Evolutionary conservation across 1,140 invertebrate species (phyloP), one percentile per base, ranked within the genome.

Genomic region (Leptinotarsa texana): DNA sequence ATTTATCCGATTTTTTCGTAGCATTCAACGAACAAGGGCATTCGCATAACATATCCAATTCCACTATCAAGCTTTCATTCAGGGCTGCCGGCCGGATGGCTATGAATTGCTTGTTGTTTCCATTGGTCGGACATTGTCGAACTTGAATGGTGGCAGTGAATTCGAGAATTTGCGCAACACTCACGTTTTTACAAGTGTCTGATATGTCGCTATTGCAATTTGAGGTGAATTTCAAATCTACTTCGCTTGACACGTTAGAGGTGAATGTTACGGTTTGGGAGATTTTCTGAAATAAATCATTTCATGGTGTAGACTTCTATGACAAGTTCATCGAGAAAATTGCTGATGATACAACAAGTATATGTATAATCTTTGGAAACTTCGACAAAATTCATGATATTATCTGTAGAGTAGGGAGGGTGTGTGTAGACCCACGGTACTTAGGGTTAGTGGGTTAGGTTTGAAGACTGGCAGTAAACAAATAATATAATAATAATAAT

Each of bases 21-120:
- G 88, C 88, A 0, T 86, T 84, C 74, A 89, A 87, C 83, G 96
- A 95, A 85, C 96, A 98, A 24, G 92, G 91, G 81, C 96, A 99
- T 77, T 95, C 92, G 82, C 96, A 98, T 2, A 96, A 85, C 89
- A 98, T 94, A 82, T 96, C 92, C 73, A 98, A 83, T 79, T 96
- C 92, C 2, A 98, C 27, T 90, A 89, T 88, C 5, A 98, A 87
- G 81, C 90, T 92, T 85, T 98, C 97, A 75, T 94, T 93, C 61
- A 98, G 91, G 77, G 96, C 96, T 24, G 97, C 95, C 1, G 96
- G 96, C 87, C 96, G 96, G 77, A 99, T 98, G 70, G 92, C 87
- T 80, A 98, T 94, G 15, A 86, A 89, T 83, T 95, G 93, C 27
- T 89, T 91, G 92, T 95, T 96, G 78, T 96, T 91, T 13, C 76